Percentiles rank a stretch among this genome's conserved stretches.
Conservation (phyloP, 2,113 vertebrate genomes). For the Halichoeres trimaculatus region DNA sequence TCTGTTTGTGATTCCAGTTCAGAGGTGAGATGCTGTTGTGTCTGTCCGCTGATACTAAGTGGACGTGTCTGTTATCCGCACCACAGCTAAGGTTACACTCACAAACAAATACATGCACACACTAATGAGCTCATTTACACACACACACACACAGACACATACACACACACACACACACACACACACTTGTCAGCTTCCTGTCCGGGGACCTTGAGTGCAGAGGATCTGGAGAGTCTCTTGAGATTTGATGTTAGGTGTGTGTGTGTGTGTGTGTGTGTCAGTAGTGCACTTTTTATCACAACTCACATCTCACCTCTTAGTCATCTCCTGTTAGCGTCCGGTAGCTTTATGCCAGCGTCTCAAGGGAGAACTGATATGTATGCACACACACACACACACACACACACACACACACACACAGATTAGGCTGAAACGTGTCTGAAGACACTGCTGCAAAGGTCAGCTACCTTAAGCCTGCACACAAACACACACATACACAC, state of each 20-base stretch:
- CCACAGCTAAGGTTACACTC: constrained; percentile 42
- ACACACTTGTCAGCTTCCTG: constrained; percentile 74
- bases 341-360: constrained; percentile 66
- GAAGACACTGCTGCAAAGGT: constrained; percentile 49
- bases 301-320: constrained; percentile 67
- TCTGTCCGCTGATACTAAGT: constrained; percentile 69
- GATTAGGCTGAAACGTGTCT: constrained; percentile 61
- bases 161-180: constrained; percentile 38
- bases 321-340: constrained; percentile 74
- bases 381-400: background rate
- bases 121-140: constrained; percentile 61
- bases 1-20: constrained; percentile 64
- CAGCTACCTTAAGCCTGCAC: constrained; percentile 16
- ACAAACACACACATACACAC: constrained; percentile 25
- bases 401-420: constrained; percentile 1
- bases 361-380: constrained; percentile 66
- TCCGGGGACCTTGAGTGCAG: constrained; percentile 56
- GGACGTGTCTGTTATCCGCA: constrained; percentile 62
- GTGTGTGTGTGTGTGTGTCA: constrained; percentile 29
- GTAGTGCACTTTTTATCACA: constrained; percentile 59
- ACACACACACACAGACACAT: constrained; percentile 52
- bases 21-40: constrained; percentile 60
- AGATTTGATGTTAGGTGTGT: constrained; percentile 43
- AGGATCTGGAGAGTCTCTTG: constrained; percentile 58
- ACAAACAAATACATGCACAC: constrained; percentile 62